Evolutionary conservation across 2,113 vertebrate genomes (phyloP).

Genomic region (Pungitius pungitius): DNA sequence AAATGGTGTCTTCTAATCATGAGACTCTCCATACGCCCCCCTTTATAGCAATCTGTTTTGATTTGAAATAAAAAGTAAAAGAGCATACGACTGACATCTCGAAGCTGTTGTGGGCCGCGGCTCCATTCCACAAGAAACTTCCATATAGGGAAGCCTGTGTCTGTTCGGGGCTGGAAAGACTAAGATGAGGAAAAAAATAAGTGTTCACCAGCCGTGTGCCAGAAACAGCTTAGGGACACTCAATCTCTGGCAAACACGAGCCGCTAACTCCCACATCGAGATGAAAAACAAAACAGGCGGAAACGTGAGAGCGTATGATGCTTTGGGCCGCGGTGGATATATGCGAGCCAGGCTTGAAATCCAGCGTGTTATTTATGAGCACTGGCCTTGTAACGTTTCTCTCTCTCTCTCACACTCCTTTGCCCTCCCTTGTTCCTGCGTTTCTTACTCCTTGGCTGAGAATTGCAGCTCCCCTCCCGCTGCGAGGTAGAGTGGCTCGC

Average conservation of each 20-base stretch:
- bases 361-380: constrained; percentile 53
- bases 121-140: constrained; percentile 55
- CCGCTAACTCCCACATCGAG: constrained; percentile 41
- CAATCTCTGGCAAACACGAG: constrained; percentile 53
- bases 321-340: constrained; percentile 43
- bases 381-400: constrained; percentile 8
- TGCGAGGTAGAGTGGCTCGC: constrained; percentile 68
- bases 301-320: constrained; percentile 40
- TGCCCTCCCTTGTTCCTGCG: constrained; percentile 30
- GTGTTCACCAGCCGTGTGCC: constrained; percentile 40
- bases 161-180: constrained; percentile 38
- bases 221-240: constrained; percentile 66
- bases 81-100: constrained; percentile 49
- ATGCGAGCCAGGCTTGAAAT: constrained; percentile 29
- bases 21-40: constrained; percentile 21
- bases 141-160: constrained; percentile 60
- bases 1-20: constrained; percentile 62
- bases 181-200: constrained; percentile 5
- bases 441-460: constrained; percentile 63
- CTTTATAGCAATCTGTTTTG: constrained; percentile 55
- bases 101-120: constrained; percentile 48
- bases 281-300: constrained; percentile 54
- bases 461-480: constrained; percentile 69
- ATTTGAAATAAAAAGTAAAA: constrained; percentile 52
- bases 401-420: constrained; percentile 16